phyloP scores from a whole-genome alignment of 2,113 vertebrate genomes.

The Psittacus erithacus region DNA sequence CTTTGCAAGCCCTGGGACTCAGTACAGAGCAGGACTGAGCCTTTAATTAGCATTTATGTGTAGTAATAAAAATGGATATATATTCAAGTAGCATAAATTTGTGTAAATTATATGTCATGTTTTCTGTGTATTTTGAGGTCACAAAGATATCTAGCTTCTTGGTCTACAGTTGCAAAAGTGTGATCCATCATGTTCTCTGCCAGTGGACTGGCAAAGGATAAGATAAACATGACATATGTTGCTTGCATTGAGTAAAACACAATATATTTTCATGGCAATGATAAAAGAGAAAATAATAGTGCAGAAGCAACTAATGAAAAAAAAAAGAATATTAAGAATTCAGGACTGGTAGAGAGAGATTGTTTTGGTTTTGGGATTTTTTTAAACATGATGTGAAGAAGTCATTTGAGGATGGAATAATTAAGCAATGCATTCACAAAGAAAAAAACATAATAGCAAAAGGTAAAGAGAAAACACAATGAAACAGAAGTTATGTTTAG shows the following conservation, averaged over 20 bases:
- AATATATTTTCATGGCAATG: not conserved
- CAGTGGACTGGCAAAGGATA: not conserved
- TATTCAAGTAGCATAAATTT: not conserved
- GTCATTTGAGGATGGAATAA: not conserved
- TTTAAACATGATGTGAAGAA: not conserved
- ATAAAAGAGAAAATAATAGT: not conserved
- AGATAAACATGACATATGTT: not conserved
- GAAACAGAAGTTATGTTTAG: not conserved
- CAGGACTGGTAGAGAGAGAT: not conserved
- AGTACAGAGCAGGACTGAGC: not conserved
- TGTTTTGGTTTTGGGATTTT: not conserved
- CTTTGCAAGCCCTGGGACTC: not conserved
- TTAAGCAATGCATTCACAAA: constrained; percentile 17
- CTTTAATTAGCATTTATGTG: not conserved
- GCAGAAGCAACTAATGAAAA: not conserved
- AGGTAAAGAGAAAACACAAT: not conserved
- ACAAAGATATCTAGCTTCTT: not conserved
- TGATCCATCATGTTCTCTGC: rapidly evolving
- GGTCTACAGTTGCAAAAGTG: not conserved
- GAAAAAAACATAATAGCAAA: not conserved
- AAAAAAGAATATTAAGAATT: not conserved
- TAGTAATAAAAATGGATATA: not conserved
- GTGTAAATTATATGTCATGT: not conserved
- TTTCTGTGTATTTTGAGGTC: not conserved
- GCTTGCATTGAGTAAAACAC: not conserved